Evolutionary conservation across 2,113 vertebrate species (phyloP).

Genomic region (Erythrocebus patas): DNA sequence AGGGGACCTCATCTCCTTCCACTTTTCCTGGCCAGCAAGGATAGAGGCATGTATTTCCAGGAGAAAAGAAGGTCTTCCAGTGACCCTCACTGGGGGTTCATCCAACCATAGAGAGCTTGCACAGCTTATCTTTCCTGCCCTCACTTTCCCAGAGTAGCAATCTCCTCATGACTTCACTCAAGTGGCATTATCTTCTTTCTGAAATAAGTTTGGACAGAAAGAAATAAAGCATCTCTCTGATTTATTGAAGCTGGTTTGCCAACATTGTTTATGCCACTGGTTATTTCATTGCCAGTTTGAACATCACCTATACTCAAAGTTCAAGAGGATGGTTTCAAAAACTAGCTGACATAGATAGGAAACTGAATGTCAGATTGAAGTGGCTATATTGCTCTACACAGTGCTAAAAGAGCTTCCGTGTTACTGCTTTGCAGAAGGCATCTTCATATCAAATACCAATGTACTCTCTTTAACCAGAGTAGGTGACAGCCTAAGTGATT

Average conservation of each 20-base stretch:
- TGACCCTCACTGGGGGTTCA: too few relatives aligned
- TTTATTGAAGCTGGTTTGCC: background rate
- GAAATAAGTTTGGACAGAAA: background rate
- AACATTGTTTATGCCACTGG: background rate
- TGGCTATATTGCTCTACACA: background rate
- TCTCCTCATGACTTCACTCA: background rate
- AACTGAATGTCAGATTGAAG: background rate
- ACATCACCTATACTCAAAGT: background rate
- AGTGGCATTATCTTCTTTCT: background rate
- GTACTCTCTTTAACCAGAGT: background rate
- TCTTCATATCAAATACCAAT: background rate
- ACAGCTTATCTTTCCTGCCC: background rate
- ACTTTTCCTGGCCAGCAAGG: background rate
- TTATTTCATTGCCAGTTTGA: background rate
- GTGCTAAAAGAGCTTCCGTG: background rate
- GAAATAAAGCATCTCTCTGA: background rate
- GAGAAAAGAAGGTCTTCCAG: background rate
- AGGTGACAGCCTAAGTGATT: background rate
- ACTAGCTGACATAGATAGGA: background rate
- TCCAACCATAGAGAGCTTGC: fast-evolving
- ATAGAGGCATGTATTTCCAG: background rate
- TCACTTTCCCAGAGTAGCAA: background rate
- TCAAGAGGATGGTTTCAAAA: background rate
- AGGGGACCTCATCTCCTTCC: background rate
- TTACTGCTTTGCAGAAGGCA: background rate